A percentile compares a stretch with the other conserved stretches of the same genome.
Evolutionary conservation across 2,797 vertebrate species (phyloP).

Genomic region (Phrynocephalus guinanensis): DNA sequence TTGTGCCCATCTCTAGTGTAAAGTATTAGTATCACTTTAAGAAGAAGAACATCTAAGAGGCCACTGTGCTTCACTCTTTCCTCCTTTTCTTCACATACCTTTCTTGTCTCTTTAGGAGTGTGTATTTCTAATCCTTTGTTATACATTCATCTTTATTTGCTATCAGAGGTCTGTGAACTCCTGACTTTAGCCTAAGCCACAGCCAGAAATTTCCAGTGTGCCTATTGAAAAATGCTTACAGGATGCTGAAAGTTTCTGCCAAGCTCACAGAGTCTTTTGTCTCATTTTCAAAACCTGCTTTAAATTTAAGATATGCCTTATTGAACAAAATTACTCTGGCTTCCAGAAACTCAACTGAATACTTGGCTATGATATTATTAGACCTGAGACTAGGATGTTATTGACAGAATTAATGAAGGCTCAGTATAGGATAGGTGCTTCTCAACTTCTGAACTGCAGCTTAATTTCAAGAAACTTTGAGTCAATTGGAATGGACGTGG

Average conservation of each 20-base stretch:
- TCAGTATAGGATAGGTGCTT: neutral
- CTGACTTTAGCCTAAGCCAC: neutral
- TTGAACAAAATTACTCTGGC: neutral
- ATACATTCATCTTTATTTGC: conserved; percentile 16
- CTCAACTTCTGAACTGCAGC: neutral
- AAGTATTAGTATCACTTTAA: no score
- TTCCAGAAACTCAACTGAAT: neutral
- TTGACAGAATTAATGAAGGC: neutral
- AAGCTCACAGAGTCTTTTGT: neutral
- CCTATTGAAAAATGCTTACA: neutral
- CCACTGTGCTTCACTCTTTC: neutral
- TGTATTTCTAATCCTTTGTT: neutral
- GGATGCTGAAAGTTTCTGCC: neutral
- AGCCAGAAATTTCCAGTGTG: neutral
- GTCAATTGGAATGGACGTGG: neutral
- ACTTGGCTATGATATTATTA: neutral
- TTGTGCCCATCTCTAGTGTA: no score
- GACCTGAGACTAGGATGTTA: neutral
- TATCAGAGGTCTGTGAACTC: conserved; percentile 6
- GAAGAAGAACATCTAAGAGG: neutral
- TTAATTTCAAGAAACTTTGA: neutral
- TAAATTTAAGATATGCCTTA: neutral
- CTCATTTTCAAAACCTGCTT: neutral
- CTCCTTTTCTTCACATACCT: neutral
- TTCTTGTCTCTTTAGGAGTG: neutral